These are phyloP conservation scores for Hippopotamus amphibius DNA, from an alignment of 2,113 vertebrate genomes.

Conservation along the genomic window DNA sequence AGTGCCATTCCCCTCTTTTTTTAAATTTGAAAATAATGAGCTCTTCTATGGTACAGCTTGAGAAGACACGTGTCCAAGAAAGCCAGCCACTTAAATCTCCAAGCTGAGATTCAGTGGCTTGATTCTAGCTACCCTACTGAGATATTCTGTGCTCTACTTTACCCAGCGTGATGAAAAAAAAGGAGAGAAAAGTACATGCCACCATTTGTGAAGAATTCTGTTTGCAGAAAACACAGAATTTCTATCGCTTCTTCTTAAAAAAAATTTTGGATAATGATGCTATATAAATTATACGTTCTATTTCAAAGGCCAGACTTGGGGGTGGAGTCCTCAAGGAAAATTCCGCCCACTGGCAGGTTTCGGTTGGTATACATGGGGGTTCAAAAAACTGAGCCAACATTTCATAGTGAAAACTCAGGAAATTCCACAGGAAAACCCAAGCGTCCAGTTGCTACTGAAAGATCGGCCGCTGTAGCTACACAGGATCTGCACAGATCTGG, in stretches of 20 bases:
- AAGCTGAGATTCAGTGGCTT: background rate
- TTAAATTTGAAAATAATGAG: conserved; percentile 48
- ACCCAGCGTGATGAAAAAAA: background rate
- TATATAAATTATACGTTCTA: background rate
- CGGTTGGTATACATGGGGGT: background rate
- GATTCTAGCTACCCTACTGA: background rate
- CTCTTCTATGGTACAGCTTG: background rate
- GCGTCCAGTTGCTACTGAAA: background rate
- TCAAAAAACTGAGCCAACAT: background rate
- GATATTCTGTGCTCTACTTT: background rate
- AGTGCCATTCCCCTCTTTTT: background rate
- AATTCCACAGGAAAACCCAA: background rate
- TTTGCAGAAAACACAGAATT: background rate
- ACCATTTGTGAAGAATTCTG: background rate
- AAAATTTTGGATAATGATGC: background rate
- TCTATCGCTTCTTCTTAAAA: background rate
- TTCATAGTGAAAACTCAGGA: conserved; percentile 18
- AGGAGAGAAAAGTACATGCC: background rate
- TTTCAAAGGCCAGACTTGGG: background rate
- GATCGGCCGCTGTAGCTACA: background rate
- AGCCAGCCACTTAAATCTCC: background rate
- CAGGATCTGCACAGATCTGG: background rate
- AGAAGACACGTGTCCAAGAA: background rate
- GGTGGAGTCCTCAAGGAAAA: background rate
- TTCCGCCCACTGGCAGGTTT: background rate